These are phyloP conservation scores for Melieria crassipennis DNA, from an alignment of 2,888 invertebrate species.

Conservation along the genomic window DNA sequence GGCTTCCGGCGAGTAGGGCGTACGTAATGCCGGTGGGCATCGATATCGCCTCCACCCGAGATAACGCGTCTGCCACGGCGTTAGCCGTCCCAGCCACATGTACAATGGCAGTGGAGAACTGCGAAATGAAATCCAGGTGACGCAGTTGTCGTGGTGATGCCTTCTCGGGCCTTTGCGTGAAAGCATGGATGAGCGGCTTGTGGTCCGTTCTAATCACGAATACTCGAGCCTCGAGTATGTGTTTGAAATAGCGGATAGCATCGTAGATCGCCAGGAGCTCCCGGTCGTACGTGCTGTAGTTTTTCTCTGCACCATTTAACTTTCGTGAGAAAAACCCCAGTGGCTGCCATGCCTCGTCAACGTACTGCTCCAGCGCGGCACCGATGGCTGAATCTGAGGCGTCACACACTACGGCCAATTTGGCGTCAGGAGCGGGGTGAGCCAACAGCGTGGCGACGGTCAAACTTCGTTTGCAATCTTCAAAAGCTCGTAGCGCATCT, in stretches of 20 bases:
- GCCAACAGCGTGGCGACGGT: not conserved
- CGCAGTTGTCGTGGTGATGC: not conserved
- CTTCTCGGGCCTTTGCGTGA: not conserved
- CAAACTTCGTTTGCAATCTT: slow-evolving; percentile 8
- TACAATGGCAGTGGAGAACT: not conserved
- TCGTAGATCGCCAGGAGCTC: not conserved
- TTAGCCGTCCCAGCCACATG: not conserved
- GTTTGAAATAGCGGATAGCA: not conserved
- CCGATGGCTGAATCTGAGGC: slow-evolving; percentile 32
- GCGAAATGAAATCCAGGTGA: slow-evolving; percentile 2
- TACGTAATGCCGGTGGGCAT: not conserved
- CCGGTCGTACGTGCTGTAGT: slow-evolving; percentile 11
- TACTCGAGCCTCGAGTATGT: not conserved
- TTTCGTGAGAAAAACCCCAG: slow-evolving; percentile 54
- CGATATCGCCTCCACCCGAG: not conserved
- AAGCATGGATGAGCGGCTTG: slow-evolving; percentile 4
- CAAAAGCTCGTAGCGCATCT: not conserved
- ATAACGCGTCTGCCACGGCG: slow-evolving; percentile 3
- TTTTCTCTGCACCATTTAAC: slow-evolving; percentile 33
- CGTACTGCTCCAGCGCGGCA: slow-evolving; percentile 35
- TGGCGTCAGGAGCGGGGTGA: slow-evolving; percentile 2
- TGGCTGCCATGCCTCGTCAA: slow-evolving; percentile 35
- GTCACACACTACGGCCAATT: not conserved
- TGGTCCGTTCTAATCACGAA: not conserved
- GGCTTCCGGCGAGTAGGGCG: no score